These are phyloP conservation scores for Scrobipalpa costella DNA, from an alignment of 2,888 invertebrate species.

Conservation along the genomic window DNA sequence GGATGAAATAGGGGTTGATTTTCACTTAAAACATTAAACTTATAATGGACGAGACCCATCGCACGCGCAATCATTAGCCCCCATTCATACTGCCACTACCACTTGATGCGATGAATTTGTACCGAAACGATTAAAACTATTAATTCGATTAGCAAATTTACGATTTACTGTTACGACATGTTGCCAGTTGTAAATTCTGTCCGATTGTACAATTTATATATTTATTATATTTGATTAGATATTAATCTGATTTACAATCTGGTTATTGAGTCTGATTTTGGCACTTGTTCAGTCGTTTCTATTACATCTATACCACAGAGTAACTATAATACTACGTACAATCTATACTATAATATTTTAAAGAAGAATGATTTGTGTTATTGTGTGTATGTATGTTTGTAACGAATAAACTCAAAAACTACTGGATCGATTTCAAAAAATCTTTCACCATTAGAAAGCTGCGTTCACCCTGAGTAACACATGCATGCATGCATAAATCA, in stretches of 20 bases:
- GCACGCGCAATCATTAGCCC: conserved; percentile 10
- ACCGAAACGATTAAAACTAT: conserved; percentile 57
- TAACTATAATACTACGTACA: too few species aligned
- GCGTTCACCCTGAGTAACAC: too few species aligned
- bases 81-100: conserved; percentile 9
- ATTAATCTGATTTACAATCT: conserved; percentile 61
- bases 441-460: too few species aligned
- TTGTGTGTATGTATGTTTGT: too few species aligned
- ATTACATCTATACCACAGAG: too few species aligned
- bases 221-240: conserved; percentile 35
- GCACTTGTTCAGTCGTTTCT: too few species aligned
- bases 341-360: too few species aligned
- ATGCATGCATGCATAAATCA: too few species aligned
- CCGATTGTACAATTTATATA: conserved; percentile 49
- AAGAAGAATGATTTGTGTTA: too few species aligned
- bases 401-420: too few species aligned
- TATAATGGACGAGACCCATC: conserved; percentile 2
- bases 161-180: conserved; percentile 71
- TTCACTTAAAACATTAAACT: conserved; percentile 19
- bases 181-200: conserved; percentile 72
- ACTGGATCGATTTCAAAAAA: too few species aligned
- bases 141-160: conserved; percentile 59
- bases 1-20: conserved; percentile 17
- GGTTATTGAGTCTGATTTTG: not conserved
- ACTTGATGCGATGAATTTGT: conserved; percentile 31